Percentiles rank a stretch among this genome's conserved stretches.
Conservation (phyloP, 1,140 invertebrate genomes). For the Hermetia illucens region DNA sequence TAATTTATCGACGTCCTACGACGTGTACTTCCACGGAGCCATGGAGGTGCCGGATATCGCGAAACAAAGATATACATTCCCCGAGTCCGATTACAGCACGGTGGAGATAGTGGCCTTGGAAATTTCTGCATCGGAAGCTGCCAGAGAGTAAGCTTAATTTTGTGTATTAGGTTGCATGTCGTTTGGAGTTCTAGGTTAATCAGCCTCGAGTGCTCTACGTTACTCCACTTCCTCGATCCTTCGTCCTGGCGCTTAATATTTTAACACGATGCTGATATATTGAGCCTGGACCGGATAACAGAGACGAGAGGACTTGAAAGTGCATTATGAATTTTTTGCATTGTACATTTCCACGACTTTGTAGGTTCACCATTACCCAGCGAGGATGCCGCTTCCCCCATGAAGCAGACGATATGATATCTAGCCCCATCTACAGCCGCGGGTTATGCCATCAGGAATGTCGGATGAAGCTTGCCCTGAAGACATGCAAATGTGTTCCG, state of each 20-base stretch:
- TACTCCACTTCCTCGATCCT: too few relatives aligned
- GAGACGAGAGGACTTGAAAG: constrained; percentile 5
- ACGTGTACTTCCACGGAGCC: constrained; percentile 41
- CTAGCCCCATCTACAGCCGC: constrained; percentile 48
- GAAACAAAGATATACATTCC: constrained; percentile 34
- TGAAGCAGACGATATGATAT: constrained; percentile 42
- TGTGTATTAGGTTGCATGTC: too few relatives aligned
- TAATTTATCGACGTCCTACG: constrained; percentile 45
- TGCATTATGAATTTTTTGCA: neutral
- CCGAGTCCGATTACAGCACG: constrained; percentile 27
- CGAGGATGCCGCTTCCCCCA: constrained; percentile 46
- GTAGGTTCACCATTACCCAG: constrained; percentile 40
- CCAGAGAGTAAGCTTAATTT: constrained; percentile 16
- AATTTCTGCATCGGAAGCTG: constrained; percentile 28
- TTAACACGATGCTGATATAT: too few relatives aligned
- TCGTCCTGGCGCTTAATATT: too few relatives aligned
- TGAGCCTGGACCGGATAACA: too few relatives aligned
- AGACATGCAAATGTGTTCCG: constrained; percentile 46
- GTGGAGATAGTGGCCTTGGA: constrained; percentile 28
- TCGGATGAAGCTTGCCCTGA: constrained; percentile 37
- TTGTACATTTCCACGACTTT: neutral
- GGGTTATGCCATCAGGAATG: constrained; percentile 50
- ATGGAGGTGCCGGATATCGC: constrained; percentile 42
- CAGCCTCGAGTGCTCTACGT: too few relatives aligned
- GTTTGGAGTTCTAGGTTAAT: too few relatives aligned